Evolutionary conservation across 1,140 invertebrate species (phyloP), one percentile per base, ranked within the genome.

Genomic region (Pseudomyrmex flavicornis): DNA sequence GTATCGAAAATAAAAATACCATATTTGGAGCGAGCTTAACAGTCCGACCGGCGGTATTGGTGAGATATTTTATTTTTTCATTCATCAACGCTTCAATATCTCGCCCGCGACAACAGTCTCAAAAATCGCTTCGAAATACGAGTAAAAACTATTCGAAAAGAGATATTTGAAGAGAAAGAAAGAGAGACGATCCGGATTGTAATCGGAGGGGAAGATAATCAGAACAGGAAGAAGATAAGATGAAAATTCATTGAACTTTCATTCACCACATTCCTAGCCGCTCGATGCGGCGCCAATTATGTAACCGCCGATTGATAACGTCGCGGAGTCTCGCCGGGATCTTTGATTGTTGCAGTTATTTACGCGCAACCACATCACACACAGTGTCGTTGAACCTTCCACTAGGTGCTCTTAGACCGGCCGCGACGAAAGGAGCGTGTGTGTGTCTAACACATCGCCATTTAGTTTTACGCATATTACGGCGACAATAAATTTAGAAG

Each of bases 401-500:
- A 48, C 5, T 65, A 50, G 76, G 20, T 35, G 44, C 44, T 12
- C 65, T 70, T 26, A 13, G 17, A 4, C 20, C 65, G 17, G 20
- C 20, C 35, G 74, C 50, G 26, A 65, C 15, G 44, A 62, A 7
- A 35, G 5, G 0, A 35, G 35, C 35, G 35, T 35, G 35, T 35
- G 5, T 35, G 5, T 35, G 35, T 35, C 35, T 17, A 9, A 59
- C 15, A 44, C 44, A 46, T 10, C 22, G 20, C 20, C 35, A 50
- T 80, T 72, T 80, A 80, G 70, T 80, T 80, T 50, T 59, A 46
- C 76, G 72, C 72, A 80, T 80, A 15, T 20, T 44, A 22, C 54
- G 76, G 44, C 20, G 76, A 72, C 76, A 80, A 80, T 80, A 80
- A 80, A 80, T 80, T 80, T 80, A 80, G 76, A 59, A 59, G 76